Conservation (phyloP, 2,797 vertebrate genomes). For the Trachurus trachurus region DNA sequence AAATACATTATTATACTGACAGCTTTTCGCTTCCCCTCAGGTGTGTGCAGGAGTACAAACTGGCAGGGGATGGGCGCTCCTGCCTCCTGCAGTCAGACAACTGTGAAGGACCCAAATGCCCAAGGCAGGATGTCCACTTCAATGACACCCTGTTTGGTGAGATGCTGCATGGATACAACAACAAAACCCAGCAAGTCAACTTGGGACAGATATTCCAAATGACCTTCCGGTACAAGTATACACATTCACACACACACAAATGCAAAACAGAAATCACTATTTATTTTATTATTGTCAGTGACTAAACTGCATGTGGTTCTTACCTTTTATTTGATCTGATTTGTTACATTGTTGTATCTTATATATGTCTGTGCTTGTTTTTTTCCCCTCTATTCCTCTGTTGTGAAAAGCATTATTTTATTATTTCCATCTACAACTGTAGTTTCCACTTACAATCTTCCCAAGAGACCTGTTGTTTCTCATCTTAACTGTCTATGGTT, state of each 20-base stretch:
- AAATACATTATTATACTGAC: constrained; percentile 47
- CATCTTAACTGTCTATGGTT: constrained; percentile 36
- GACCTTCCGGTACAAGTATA: constrained; percentile 92
- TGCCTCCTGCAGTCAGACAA: constrained; percentile 94
- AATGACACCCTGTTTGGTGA: constrained; percentile 97
- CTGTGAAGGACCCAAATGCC: constrained; percentile 94
- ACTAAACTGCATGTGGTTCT: not conserved
- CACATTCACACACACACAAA: constrained; percentile 35
- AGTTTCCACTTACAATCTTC: constrained; percentile 21
- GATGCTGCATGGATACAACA: constrained; percentile 98
- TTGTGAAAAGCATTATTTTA: constrained; percentile 17
- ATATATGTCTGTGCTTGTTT: not conserved
- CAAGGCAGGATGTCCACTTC: constrained; percentile 90
- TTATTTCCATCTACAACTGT: constrained; percentile 29
- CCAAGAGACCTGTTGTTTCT: constrained; percentile 42
- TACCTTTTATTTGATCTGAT: constrained; percentile 14
- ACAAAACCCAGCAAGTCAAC: constrained; percentile 95
- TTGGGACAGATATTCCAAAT: constrained; percentile 98
- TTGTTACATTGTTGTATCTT: not conserved
- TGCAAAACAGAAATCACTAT: not conserved
- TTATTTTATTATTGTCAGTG: not conserved
- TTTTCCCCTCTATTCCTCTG: not conserved
- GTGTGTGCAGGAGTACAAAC: constrained; percentile 97
- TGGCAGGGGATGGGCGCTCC: constrained; percentile 94
- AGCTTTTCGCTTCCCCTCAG: constrained; percentile 74